Evolutionary conservation across 1,140 invertebrate species (phyloP).

Genomic region (Sarcophaga bullata): DNA sequence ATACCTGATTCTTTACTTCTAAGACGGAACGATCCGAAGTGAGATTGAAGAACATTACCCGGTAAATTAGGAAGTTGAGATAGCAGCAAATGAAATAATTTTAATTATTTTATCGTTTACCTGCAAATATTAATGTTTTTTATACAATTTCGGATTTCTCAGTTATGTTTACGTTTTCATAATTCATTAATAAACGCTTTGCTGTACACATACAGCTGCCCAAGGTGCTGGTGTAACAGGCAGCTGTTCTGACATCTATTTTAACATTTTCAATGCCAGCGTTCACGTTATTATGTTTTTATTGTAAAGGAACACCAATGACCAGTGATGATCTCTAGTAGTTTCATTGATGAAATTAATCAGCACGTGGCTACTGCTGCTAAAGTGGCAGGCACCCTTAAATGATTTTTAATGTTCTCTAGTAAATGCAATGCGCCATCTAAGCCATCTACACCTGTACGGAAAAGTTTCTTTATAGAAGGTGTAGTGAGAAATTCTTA

Average conservation of each 20-base stretch:
- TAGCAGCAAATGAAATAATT: no score
- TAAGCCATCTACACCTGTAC: background rate
- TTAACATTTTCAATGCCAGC: background rate
- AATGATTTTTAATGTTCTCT: constrained; percentile 2
- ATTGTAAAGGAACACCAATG: background rate
- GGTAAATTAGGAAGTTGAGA: no score
- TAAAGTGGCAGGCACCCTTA: background rate
- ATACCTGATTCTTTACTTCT: no score
- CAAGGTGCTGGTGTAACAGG: background rate
- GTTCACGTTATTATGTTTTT: constrained; percentile 27
- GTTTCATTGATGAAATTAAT: background rate
- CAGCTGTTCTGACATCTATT: constrained; percentile 11
- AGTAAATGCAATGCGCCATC: background rate
- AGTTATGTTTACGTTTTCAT: background rate
- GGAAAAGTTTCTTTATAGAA: background rate
- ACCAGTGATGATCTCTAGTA: background rate
- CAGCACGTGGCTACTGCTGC: constrained; percentile 6
- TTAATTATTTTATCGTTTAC: background rate
- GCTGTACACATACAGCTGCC: background rate
- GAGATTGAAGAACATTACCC: no score
- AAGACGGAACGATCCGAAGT: no score
- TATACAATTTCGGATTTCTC: no score
- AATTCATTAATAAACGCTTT: background rate
- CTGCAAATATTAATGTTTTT: constrained; percentile 12
- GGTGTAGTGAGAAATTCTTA: background rate